Evolutionary conservation across 2,113 vertebrate genomes (phyloP).

Genomic region (Daboia siamensis): DNA sequence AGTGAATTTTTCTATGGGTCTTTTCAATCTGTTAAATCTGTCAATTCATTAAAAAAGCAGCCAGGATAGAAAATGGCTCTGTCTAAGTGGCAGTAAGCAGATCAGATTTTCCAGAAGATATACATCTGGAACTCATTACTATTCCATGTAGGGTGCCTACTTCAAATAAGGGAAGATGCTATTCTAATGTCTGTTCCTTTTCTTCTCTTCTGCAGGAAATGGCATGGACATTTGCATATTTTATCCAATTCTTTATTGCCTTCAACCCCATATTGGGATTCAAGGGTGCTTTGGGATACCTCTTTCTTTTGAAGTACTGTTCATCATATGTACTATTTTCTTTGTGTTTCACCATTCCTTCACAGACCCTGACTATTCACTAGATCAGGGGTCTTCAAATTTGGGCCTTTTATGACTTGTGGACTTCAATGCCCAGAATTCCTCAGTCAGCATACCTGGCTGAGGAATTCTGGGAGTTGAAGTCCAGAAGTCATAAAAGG

Average conservation of each 20-base stretch:
- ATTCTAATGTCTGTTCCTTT: background rate
- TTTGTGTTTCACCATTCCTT: background rate
- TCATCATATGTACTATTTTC: background rate
- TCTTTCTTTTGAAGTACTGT: slow-evolving; percentile 49
- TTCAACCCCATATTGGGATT: slow-evolving; percentile 48
- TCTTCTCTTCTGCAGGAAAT: slow-evolving; percentile 43
- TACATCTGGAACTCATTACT: no score
- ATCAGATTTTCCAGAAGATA: no score
- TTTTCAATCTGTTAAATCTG: no score
- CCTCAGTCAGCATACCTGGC: no score
- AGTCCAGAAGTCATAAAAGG: no score
- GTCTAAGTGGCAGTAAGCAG: no score
- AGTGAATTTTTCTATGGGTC: no score
- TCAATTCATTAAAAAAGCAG: no score
- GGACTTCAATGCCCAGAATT: no score
- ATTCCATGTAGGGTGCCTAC: background rate
- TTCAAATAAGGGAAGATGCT: background rate
- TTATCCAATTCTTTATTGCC: slow-evolving; percentile 47
- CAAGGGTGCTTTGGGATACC: slow-evolving; percentile 45
- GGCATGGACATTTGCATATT: slow-evolving; percentile 56
- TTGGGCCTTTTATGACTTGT: no score
- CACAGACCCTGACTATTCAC: background rate
- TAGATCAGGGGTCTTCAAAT: background rate
- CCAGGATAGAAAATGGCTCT: no score
- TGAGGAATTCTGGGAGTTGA: no score